Percentiles rank a stretch among this genome's conserved stretches.
Evolutionary conservation across 2,113 vertebrate genomes (phyloP).

Genomic region (Egretta garzetta): DNA sequence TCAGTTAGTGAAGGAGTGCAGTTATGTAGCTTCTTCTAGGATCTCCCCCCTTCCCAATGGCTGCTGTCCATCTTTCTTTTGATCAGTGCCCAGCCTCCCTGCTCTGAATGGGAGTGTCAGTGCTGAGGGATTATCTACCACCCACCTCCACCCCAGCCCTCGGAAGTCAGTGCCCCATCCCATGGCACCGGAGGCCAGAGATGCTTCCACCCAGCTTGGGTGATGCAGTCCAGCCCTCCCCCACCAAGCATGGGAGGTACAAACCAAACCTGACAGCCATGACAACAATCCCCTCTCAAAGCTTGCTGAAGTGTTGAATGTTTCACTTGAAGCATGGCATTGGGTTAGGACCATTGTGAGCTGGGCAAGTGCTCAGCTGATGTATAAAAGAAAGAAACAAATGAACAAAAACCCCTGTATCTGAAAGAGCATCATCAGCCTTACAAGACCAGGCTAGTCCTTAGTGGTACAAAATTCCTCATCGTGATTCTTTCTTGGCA

Average conservation of each 20-base stretch:
- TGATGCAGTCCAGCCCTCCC: background rate
- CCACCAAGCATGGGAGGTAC: background rate
- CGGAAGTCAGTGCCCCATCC: background rate
- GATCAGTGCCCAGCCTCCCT: background rate
- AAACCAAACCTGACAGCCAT: background rate
- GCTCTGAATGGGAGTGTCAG: background rate
- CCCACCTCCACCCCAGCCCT: background rate
- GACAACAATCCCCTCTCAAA: background rate
- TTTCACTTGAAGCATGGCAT: background rate
- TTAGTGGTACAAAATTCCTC: conserved; percentile 31
- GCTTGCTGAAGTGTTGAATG: background rate
- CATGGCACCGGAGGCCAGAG: background rate
- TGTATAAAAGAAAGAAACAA: background rate
- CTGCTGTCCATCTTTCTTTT: background rate
- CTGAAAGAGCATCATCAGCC: background rate
- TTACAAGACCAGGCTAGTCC: background rate
- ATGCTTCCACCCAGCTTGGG: background rate
- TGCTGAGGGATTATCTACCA: background rate
- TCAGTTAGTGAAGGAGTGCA: background rate
- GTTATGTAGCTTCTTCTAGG: background rate
- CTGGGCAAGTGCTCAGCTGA: background rate
- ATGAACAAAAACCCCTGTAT: background rate
- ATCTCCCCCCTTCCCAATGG: background rate
- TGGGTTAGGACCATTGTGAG: background rate
- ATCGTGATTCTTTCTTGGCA: background rate